Percentiles rank a stretch among this genome's conserved stretches.
Evolutionary conservation across 2,797 vertebrate genomes (phyloP).

Genomic region (Lepus townsendii): DNA sequence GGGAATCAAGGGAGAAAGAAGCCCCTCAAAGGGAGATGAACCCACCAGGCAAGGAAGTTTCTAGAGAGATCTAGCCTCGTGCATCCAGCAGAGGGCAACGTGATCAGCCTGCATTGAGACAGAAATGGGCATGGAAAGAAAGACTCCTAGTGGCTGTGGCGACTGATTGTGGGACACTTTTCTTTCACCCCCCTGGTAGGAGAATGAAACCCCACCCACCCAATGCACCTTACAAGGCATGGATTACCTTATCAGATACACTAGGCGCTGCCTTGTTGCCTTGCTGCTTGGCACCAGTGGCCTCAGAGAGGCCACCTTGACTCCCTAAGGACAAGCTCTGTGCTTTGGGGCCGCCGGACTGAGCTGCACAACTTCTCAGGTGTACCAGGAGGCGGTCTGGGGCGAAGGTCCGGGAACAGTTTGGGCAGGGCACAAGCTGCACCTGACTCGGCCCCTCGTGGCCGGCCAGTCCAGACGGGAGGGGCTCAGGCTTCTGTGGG

Average conservation of each 20-base stretch:
- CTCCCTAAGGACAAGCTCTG: conserved; percentile 51
- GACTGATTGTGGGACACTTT: neutral
- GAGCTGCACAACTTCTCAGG: conserved; percentile 80
- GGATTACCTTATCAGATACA: conserved; percentile 84
- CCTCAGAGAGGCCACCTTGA: neutral
- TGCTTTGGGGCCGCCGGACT: neutral
- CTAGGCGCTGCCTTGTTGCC: neutral
- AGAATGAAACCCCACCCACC: neutral
- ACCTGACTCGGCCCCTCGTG: conserved; percentile 40
- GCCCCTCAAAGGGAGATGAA: conserved; percentile 39
- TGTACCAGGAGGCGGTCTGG: conserved; percentile 74
- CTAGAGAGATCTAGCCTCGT: neutral
- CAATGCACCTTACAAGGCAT: neutral
- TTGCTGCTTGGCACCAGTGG: conserved; percentile 27
- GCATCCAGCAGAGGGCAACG: neutral
- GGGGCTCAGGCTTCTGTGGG: conserved; percentile 74
- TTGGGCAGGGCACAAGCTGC: conserved; percentile 76
- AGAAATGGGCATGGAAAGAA: neutral
- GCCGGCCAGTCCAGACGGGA: conserved; percentile 55
- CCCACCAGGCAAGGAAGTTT: neutral
- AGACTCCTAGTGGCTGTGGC: neutral
- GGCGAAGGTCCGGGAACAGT: conserved; percentile 78
- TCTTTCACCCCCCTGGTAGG: conserved; percentile 40
- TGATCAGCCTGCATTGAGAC: neutral
- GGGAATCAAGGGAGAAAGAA: conserved; percentile 31